Evolutionary conservation across 64 coral and sea anemone genomes (phyloP).

Genomic region (Dendronephthya gigantea): DNA sequence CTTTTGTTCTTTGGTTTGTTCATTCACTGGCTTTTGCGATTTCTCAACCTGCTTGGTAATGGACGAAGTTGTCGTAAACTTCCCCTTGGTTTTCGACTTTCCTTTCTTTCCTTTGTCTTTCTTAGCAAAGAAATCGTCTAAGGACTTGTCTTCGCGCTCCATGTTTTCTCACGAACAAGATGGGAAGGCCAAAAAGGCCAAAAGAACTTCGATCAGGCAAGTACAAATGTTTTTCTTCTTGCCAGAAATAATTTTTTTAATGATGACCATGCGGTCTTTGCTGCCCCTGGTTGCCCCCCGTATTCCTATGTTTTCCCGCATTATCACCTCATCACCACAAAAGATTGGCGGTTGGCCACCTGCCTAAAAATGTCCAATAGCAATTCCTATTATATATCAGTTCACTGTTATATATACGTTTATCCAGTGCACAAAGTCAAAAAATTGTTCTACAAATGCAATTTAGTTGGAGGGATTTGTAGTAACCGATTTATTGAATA

Average conservation of each 20-base stretch:
- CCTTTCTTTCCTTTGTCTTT: conserved; percentile 94
- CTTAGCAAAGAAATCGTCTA: conserved; percentile 99
- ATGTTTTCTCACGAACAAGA: conserved; percentile 68
- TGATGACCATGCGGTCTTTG: background rate
- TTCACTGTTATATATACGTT: no score
- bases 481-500: no score
- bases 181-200: conserved; percentile 55
- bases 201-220: background rate
- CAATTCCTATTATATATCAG: no score
- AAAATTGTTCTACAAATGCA: no score
- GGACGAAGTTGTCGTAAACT: conserved; percentile 77
- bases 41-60: conserved; percentile 98
- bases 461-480: no score
- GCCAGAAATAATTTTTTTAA: background rate
- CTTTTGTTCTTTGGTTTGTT: conserved; percentile 62
- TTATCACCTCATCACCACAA: no score
- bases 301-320: background rate
- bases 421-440: no score
- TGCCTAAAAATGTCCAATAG: background rate
- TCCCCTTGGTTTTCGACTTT: conserved; percentile 73
- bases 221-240: background rate
- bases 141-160: conserved; percentile 83
- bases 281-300: background rate
- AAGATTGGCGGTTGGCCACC: no score
- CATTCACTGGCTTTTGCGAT: conserved; percentile 70